Percentiles rank a stretch among this genome's conserved stretches.
Conservation (phyloP, 2,888 invertebrate genomes). For the Cryptus armator region DNA sequence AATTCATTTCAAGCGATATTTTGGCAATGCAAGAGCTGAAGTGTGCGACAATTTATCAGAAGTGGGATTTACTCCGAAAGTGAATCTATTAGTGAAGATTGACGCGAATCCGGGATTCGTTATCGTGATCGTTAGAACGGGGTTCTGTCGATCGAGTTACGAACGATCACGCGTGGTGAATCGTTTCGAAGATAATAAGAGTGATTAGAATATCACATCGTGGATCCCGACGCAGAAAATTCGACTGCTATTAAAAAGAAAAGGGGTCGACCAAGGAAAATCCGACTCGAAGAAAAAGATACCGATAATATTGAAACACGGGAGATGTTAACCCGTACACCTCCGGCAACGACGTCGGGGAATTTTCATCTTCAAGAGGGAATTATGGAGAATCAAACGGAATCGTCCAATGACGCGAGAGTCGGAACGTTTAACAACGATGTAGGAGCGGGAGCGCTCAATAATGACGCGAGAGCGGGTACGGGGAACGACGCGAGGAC, state of each 20-base stretch:
- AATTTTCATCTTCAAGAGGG: background rate
- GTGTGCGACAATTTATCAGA: constrained; percentile 47
- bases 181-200: background rate
- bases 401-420: background rate
- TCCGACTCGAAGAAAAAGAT: background rate
- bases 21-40: constrained; percentile 10
- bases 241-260: background rate
- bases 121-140: background rate
- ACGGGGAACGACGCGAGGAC: background rate
- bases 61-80: constrained; percentile 46
- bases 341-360: background rate
- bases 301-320: background rate
- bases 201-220: background rate
- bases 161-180: background rate
- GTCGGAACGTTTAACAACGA: background rate
- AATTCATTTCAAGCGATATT: background rate
- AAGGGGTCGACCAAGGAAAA: constrained; percentile 7
- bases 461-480: background rate
- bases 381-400: background rate
- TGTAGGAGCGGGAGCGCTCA: background rate
- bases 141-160: constrained; percentile 1
- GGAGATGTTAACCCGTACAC: background rate
- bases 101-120: constrained; percentile 39
- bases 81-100: constrained; percentile 2
- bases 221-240: background rate